Conservation (phyloP, 2,113 vertebrate genomes). For the Prionailurus viverrinus region DNA sequence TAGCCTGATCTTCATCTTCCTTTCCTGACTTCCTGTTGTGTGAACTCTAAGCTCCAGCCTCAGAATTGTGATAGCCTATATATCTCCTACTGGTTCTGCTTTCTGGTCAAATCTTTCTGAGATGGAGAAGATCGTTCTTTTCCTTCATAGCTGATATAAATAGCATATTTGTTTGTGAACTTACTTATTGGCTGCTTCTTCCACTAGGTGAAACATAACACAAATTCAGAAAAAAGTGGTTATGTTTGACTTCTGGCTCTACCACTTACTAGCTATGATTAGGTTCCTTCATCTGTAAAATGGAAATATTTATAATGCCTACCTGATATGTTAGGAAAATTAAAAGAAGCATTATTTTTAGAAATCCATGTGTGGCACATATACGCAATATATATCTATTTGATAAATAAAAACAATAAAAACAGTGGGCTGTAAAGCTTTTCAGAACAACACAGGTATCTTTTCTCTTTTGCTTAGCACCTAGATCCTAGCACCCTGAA, state of each 20-base stretch:
- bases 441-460: neutral
- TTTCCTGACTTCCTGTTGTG: neutral
- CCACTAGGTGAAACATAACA: neutral
- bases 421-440: neutral
- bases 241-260: neutral
- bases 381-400: neutral
- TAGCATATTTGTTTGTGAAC: neutral
- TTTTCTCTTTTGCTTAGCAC: neutral
- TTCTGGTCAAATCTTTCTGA: neutral
- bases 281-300: neutral
- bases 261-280: neutral
- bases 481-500: neutral
- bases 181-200: neutral
- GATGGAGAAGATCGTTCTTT: neutral
- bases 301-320: neutral
- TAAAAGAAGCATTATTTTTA: constrained; percentile 2
- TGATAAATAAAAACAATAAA: neutral
- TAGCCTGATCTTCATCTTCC: neutral
- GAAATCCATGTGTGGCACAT: neutral
- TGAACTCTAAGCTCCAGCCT: neutral
- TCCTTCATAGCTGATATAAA: neutral
- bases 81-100: neutral
- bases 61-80: neutral
- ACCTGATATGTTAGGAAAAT: neutral
- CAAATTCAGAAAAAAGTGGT: neutral